phyloP scores from a whole-genome alignment of 2,797 vertebrate genomes.

The Enteromius afrohamiltoni region DNA sequence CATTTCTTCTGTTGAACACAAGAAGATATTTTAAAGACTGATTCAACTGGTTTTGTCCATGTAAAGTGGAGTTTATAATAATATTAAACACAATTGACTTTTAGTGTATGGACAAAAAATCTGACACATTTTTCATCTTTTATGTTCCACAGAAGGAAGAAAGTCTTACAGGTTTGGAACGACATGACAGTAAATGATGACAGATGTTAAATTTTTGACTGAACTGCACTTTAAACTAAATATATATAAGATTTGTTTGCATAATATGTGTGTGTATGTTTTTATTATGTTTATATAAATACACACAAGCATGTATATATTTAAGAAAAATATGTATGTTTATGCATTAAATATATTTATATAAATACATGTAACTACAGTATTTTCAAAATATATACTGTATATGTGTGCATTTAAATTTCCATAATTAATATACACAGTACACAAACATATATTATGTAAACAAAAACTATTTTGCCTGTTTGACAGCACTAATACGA shows the following conservation, averaged over 20 bases:
- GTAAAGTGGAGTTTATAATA: not conserved
- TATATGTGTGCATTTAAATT: not conserved
- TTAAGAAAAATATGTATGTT: not conserved
- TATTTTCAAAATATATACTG: not conserved
- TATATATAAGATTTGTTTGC: not conserved
- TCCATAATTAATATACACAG: not conserved
- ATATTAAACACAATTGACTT: not conserved
- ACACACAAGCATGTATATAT: not conserved
- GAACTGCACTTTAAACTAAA: not conserved
- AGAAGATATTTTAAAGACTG: not conserved
- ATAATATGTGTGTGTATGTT: not conserved
- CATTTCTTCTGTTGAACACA: not conserved
- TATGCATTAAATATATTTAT: not conserved
- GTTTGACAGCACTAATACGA: not conserved
- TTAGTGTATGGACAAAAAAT: not conserved
- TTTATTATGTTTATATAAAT: not conserved
- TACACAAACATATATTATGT: not conserved
- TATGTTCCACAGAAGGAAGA: not conserved
- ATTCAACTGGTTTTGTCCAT: not conserved
- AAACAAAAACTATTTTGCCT: not conserved
- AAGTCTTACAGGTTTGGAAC: not conserved
- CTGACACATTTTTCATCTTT: constrained; percentile 5
- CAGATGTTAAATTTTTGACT: constrained; percentile 3
- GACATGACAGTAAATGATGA: not conserved
- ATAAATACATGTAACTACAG: not conserved